phyloP scores from a whole-genome alignment of 2,113 vertebrate genomes.

The Cinclus cinclus region DNA sequence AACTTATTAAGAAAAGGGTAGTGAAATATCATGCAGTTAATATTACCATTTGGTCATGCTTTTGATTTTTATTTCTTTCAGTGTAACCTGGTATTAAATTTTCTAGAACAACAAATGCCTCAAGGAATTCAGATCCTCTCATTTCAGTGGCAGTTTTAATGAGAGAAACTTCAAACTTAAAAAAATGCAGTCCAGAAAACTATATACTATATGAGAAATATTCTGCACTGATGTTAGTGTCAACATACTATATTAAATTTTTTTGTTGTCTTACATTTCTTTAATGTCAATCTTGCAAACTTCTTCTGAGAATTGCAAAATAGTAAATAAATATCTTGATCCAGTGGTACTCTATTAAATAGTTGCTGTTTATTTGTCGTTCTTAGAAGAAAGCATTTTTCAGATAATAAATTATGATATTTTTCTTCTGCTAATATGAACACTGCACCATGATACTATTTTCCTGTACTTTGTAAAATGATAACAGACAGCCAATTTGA shows the following conservation, averaged over 20 bases:
- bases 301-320: background rate
- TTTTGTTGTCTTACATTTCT: background rate
- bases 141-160: background rate
- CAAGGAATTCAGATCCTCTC: background rate
- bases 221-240: background rate
- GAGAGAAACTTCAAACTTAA: background rate
- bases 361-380: background rate
- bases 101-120: background rate
- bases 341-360: background rate
- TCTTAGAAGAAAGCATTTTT: background rate
- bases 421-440: background rate
- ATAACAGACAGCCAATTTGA: conserved; percentile 1
- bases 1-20: background rate
- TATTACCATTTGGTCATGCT: background rate
- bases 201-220: too few species aligned
- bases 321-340: background rate
- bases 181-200: background rate
- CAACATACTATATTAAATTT: rapidly evolving
- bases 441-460: background rate
- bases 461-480: conserved; percentile 29
- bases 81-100: background rate
- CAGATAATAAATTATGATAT: background rate
- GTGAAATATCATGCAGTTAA: background rate
- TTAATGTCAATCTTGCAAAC: background rate
- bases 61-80: background rate